A percentile compares a stretch with the other conserved stretches of the same genome.
Conservation (phyloP, 2,113 vertebrate species). For the Callaeas wilsoni region DNA sequence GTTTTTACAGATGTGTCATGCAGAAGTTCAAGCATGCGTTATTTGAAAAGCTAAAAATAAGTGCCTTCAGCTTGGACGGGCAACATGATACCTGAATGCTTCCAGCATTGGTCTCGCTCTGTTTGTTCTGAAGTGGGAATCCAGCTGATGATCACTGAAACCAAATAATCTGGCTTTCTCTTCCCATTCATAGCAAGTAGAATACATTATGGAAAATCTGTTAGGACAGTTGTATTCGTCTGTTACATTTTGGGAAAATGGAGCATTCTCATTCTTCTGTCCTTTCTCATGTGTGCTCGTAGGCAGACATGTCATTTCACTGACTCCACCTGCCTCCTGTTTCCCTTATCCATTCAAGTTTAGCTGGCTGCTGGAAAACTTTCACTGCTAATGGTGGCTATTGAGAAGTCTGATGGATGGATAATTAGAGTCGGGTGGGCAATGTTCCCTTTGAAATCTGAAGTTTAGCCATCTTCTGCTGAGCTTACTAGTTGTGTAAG, state of each 20-base stretch:
- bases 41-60: not conserved
- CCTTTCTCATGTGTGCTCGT: not conserved
- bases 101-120: not conserved
- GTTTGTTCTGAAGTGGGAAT: not conserved
- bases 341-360: not conserved
- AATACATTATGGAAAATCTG: not conserved
- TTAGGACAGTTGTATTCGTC: not conserved
- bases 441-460: not conserved
- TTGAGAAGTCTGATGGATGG: slow-evolving; percentile 5
- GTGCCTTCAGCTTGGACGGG: not conserved
- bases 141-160: not conserved
- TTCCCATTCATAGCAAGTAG: not conserved
- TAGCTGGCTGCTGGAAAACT: slow-evolving; percentile 5
- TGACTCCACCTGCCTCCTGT: not conserved
- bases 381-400: not conserved
- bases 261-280: not conserved
- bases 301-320: slow-evolving; percentile 4
- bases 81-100: not conserved
- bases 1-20: not conserved
- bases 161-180: not conserved
- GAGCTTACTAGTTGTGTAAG: not conserved
- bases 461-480: not conserved
- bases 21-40: not conserved
- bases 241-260: not conserved
- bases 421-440: not conserved